phyloP scores from a whole-genome alignment of 1,140 invertebrate species.

The Dufourea novaeangliae region DNA sequence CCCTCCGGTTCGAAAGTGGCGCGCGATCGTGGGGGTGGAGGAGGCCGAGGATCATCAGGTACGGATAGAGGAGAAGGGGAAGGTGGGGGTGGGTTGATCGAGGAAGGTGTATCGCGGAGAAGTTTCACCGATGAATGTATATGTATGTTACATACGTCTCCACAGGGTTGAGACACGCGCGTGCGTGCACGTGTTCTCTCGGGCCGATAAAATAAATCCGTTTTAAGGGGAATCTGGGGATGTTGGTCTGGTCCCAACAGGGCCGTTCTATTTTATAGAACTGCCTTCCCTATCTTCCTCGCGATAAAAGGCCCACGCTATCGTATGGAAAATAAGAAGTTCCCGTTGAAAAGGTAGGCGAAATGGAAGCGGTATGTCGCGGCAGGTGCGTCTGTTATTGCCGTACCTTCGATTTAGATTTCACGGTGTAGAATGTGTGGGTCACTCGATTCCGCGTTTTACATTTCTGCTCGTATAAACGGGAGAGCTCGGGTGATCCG shows the following conservation, averaged over 20 bases:
- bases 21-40: slow-evolving; percentile 55
- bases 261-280: slow-evolving; percentile 48
- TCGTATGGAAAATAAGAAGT: slow-evolving; percentile 35
- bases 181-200: too few species aligned
- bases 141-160: slow-evolving; percentile 17
- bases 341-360: slow-evolving; percentile 28
- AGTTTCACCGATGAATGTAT: not conserved
- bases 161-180: slow-evolving; percentile 28
- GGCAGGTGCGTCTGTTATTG: slow-evolving; percentile 50
- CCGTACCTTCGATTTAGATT: slow-evolving; percentile 10
- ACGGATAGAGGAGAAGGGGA: not conserved
- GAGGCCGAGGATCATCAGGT: slow-evolving; percentile 22
- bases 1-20: slow-evolving; percentile 56
- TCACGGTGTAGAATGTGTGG: not conserved
- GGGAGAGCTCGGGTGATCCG: too few species aligned
- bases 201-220: slow-evolving; percentile 56
- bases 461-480: too few species aligned
- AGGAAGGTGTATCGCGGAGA: not conserved
- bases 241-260: slow-evolving; percentile 22
- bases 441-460: too few species aligned
- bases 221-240: slow-evolving; percentile 43
- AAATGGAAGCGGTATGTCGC: slow-evolving; percentile 16
- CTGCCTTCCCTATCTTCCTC: too few species aligned
- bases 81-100: not conserved
- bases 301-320: slow-evolving; percentile 59